These are phyloP conservation scores for Aphaenogaster rudis DNA, from an alignment of 1,140 invertebrate genomes.

Conservation along the genomic window DNA sequence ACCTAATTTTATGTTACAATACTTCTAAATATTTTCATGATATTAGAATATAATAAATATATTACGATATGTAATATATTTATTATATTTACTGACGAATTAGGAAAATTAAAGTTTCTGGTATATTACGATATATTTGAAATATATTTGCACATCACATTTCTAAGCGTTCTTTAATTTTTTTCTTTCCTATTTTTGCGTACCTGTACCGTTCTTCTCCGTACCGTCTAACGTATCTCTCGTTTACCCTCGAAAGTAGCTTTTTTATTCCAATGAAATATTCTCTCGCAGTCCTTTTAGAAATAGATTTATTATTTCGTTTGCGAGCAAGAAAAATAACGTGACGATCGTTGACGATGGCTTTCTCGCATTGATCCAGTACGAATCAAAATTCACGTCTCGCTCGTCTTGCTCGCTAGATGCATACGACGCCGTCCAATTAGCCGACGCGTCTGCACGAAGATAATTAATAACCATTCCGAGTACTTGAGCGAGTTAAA, in stretches of 20 bases:
- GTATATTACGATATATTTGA: too few relatives aligned
- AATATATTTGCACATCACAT: not conserved
- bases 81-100: too few relatives aligned
- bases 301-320: not conserved
- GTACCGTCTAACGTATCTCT: not conserved
- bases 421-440: constrained; percentile 57
- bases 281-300: not conserved
- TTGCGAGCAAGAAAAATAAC: not conserved
- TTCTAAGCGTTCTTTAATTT: not conserved
- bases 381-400: constrained; percentile 54
- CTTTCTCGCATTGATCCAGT: not conserved
- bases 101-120: too few relatives aligned
- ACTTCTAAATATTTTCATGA: too few relatives aligned
- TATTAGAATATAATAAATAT: too few relatives aligned
- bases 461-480: constrained; percentile 74
- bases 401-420: not conserved
- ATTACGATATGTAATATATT: too few relatives aligned
- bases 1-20: too few relatives aligned
- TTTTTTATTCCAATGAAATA: not conserved
- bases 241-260: not conserved
- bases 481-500: constrained; percentile 73
- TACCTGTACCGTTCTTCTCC: not conserved
- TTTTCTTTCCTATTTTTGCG: not conserved
- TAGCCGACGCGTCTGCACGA: constrained; percentile 44
- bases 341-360: constrained; percentile 1